Evolutionary conservation across 2,888 invertebrate species (phyloP), one percentile per base, ranked within the genome.

Genomic region (Nipponacmea schrenckii): DNA sequence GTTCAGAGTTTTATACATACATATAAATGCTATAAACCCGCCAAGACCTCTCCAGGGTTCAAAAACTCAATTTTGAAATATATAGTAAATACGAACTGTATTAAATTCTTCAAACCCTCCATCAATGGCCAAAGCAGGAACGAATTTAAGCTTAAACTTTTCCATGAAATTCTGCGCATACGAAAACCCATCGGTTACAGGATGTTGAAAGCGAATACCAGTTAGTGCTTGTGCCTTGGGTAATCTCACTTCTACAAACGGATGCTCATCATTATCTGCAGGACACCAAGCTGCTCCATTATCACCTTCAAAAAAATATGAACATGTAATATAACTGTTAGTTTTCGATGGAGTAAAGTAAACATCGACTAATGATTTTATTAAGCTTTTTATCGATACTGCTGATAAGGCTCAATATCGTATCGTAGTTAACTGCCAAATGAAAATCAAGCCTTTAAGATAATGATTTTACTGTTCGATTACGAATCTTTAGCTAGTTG

Each of bases 261-360:
- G 80, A 0, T 62, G n/a, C 0, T 14, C 31, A 67, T 82, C 82
- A 27, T 26, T n/a, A 1, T 20, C 14, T 1, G 64, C 64, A 26
- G 82, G 80, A 48, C 82, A 82, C 82, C 82, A 82, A 4, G 79
- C 80, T 50, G 73, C 76, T 15, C 69, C 68, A 15, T 65, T 63
- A n/a, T 74, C 62, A 27, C 68, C 76, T 76, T 50, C 15, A 67
- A 24, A n/a, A 64, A 63, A 10, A 50, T 50, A n/a, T 20, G 2
- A 8, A 17, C 17, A 67, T 31, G 3, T 1, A 20, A 26, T 10
- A 15, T n/a, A 66, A 14, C 4, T 8, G 8, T n/a, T 24, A 10
- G 10, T 0, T 0, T 14, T 4, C 5, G 31, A 2, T 31, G 5
- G 31, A 31, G 31, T 31, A 5, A 31, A 31, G 2, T 5, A 5